Percentiles rank a stretch among this genome's conserved stretches.
Evolutionary conservation across 2,888 invertebrate species (phyloP).

Genomic region (Cephus nigrinus): DNA sequence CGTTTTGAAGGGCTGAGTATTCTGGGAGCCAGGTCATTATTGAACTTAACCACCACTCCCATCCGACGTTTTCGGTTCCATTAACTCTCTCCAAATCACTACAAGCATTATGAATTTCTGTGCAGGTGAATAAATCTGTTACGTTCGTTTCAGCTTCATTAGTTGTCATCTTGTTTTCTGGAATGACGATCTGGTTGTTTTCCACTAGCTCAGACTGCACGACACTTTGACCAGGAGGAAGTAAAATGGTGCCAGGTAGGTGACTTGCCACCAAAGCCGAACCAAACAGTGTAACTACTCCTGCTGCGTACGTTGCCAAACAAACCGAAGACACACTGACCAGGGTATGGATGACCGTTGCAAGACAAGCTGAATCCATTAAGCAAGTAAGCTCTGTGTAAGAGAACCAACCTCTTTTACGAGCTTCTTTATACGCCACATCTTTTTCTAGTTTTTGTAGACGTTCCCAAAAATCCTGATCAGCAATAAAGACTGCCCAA

Average conservation of each 20-base stretch:
- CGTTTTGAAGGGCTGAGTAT: conserved; percentile 32
- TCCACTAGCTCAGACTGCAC: background rate
- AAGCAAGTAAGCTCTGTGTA: conserved; percentile 80
- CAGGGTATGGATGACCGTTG: conserved; percentile 68
- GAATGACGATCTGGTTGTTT: background rate
- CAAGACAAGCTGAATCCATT: conserved; percentile 66
- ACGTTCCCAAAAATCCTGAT: conserved; percentile 80
- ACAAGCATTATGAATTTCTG: conserved; percentile 24
- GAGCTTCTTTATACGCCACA: conserved; percentile 80
- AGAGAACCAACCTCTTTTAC: conserved; percentile 82
- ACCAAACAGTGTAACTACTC: conserved; percentile 72
- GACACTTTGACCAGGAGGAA: conserved; percentile 35
- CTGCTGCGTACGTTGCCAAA: conserved; percentile 72
- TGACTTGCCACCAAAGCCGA: conserved; percentile 68
- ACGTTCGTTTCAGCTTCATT: background rate
- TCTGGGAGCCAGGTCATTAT: conserved; percentile 50
- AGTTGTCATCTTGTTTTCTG: background rate
- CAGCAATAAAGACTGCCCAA: conserved; percentile 87
- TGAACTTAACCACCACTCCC: conserved; percentile 55
- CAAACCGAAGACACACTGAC: conserved; percentile 71
- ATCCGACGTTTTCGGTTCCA: conserved; percentile 23
- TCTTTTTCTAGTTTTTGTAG: conserved; percentile 76
- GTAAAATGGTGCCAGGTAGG: conserved; percentile 50
- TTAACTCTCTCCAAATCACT: conserved; percentile 17
- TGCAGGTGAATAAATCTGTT: conserved; percentile 16